Evolutionary conservation across 2,888 invertebrate genomes (phyloP), one percentile per base, ranked within the genome.

Genomic region (Drosophila barbarae): DNA sequence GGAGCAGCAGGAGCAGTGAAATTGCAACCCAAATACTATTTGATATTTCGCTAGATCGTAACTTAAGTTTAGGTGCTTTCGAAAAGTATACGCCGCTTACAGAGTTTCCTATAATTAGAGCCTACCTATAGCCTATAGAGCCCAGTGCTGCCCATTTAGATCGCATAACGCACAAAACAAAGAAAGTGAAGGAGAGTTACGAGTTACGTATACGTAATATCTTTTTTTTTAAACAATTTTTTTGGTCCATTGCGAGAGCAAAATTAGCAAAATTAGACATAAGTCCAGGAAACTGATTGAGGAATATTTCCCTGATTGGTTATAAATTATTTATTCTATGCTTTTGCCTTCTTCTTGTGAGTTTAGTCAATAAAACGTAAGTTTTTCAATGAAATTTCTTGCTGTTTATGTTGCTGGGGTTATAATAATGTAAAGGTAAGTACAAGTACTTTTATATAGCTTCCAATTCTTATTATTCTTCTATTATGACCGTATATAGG

Each of bases 31-130:
- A 82, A 82, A 82, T 82, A 82, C 78, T 82, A 82, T 82, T 82
- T 82, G 78, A 82, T 82, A 83, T 82, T 81, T 78, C 72, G 72
- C 55, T 81, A 81, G 81, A 68, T 57, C 51, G 44, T 78, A 82
- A 77, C 69, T 59, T 76, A 77, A 74, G 73, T 74, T 77, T 83
- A 85, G 84, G 81, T 87, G 87, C 87, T 87, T 86, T 86, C 72
- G 73, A 86, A 86, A 84, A 85, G 87, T 87, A 87, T 87, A 87
- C 87, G 87, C 77, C 77, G 81, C 80, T 84, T 72, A 73, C 68
- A 84, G 76, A 79, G 81, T 81, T 81, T 81, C 81, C 83, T 81
- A 81, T 78, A 78, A 72, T 80, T 77, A 80, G 73, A 60, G 77
- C 63, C 61, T 60, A 64, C 44, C 28, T 46, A 30, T 53, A 54